Percentiles rank a stretch among this genome's conserved stretches.
phyloP scores from a whole-genome alignment of 2,113 vertebrate genomes.

The Piprites chloris region DNA sequence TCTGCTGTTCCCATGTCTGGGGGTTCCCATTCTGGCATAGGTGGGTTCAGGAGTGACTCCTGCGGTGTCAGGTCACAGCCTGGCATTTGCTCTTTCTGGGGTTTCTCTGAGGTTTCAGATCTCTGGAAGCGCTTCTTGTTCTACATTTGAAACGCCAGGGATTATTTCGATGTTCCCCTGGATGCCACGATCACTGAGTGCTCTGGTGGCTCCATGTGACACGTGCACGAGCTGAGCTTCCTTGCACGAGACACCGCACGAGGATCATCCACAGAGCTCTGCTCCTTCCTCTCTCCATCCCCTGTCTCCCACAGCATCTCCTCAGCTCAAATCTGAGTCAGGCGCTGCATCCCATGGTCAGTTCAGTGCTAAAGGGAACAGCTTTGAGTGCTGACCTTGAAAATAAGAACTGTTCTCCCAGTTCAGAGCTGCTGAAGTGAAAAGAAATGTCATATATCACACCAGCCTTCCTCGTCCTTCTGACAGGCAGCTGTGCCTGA shows the following conservation, averaged over 20 bases:
- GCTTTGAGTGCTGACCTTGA: neutral
- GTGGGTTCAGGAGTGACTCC: neutral
- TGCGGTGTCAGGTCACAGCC: neutral
- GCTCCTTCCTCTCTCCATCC: neutral
- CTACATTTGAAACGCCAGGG: neutral
- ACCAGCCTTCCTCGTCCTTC: neutral
- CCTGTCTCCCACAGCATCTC: fast-evolving
- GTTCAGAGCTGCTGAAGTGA: neutral
- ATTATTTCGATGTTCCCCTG: neutral
- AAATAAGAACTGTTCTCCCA: neutral
- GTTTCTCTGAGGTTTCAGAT: neutral
- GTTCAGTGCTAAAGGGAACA: neutral
- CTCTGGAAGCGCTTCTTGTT: neutral
- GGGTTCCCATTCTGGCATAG: neutral
- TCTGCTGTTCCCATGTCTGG: fast-evolving
- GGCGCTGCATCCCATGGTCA: fast-evolving
- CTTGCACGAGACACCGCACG: fast-evolving
- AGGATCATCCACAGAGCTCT: fast-evolving
- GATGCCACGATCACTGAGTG: neutral
- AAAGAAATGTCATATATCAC: neutral
- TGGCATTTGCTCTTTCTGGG: neutral
- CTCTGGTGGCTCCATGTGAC: neutral
- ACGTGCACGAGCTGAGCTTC: neutral
- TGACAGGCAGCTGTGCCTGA: neutral
- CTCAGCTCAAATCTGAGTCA: neutral